A percentile compares a stretch with the other conserved stretches of the same genome.
Evolutionary conservation across 1,140 invertebrate genomes (phyloP).

Genomic region (Proales similis): DNA sequence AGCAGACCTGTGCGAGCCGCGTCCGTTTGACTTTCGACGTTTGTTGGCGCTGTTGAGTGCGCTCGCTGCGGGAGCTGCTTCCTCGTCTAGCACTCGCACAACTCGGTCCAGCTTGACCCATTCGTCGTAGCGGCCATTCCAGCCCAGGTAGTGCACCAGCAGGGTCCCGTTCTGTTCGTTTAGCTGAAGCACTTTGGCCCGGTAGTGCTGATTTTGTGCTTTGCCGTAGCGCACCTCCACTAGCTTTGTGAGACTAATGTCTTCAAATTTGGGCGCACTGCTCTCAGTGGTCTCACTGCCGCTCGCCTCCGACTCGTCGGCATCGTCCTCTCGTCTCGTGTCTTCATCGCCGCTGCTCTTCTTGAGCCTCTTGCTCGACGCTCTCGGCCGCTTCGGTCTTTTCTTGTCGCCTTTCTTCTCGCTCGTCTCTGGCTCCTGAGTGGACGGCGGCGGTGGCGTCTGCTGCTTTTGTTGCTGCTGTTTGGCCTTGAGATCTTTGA

Average conservation of each 20-base stretch:
- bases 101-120: conserved; percentile 32
- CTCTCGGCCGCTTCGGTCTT: not conserved
- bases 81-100: conserved; percentile 18
- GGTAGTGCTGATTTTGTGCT: conserved; percentile 16
- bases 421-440: conserved; percentile 12
- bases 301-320: no score
- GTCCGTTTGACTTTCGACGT: not conserved
- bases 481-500: conserved; percentile 20
- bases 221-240: conserved; percentile 33
- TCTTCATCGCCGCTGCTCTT: not conserved
- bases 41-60: conserved; percentile 25
- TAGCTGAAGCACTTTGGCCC: conserved; percentile 26
- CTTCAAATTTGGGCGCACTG: not conserved
- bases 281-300: not conserved
- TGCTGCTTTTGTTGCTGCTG: conserved; percentile 20
- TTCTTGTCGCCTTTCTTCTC: not conserved
- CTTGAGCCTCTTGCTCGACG: not conserved
- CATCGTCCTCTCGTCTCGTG: not conserved
- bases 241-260: conserved; percentile 18
- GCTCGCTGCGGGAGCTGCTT: no score
- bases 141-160: conserved; percentile 30
- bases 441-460: not conserved
- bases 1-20: no score
- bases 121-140: conserved; percentile 36
- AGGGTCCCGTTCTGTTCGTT: conserved; percentile 1